Conservation (phyloP, 2,113 vertebrate species). For the Dicrurus megarhynchus region DNA sequence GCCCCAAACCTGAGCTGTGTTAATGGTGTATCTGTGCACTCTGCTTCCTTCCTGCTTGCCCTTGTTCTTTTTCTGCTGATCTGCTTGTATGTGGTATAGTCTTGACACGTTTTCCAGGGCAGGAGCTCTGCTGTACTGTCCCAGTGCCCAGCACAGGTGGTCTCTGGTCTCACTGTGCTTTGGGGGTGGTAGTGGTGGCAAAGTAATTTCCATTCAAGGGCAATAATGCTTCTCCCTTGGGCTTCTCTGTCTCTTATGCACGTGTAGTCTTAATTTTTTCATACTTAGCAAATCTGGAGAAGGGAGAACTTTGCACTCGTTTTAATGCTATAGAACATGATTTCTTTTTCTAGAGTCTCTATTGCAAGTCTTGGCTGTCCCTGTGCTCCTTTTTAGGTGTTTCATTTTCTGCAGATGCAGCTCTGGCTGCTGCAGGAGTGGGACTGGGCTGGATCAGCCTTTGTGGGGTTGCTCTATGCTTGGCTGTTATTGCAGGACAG, state of each 20-base stretch:
- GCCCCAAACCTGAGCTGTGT: not conserved
- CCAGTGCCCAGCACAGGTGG: not conserved
- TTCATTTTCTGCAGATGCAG: not conserved
- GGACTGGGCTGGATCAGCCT: not conserved
- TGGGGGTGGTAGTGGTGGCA: not conserved
- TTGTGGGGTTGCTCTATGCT: not conserved
- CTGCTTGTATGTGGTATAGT: not conserved
- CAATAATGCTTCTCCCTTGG: not conserved
- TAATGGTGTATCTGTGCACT: not conserved
- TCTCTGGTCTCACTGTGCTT: not conserved
- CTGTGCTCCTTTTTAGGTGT: not conserved
- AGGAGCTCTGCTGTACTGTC: not conserved
- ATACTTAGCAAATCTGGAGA: not conserved
- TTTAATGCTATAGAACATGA: not conserved
- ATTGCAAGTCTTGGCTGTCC: not conserved
- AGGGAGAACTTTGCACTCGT: not conserved
- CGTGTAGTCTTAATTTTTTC: not conserved
- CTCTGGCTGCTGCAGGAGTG: not conserved
- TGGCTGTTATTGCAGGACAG: not conserved
- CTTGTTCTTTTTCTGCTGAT: not conserved
- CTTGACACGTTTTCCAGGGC: not conserved
- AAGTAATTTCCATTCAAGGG: not conserved
- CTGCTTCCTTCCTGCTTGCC: not conserved
- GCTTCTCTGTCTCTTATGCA: fast-evolving
- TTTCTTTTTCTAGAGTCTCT: not conserved